phyloP scores from a whole-genome alignment of 2,888 invertebrate species.

The Mesorhabditis sp. region DNA sequence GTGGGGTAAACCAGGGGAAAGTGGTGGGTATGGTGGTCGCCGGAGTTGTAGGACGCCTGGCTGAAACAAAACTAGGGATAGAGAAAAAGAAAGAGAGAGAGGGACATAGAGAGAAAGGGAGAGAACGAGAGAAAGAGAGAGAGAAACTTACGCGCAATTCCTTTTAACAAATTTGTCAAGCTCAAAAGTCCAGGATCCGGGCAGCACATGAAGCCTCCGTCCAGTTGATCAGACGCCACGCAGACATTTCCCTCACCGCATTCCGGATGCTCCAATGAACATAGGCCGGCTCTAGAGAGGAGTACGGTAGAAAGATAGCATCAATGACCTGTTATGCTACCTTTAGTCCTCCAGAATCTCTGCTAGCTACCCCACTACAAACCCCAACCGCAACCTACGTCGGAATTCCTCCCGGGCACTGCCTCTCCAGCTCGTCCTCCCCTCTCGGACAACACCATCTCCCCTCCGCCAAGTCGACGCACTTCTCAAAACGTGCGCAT shows the following conservation, averaged over 20 bases:
- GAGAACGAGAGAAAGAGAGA: no score
- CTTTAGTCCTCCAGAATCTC: no score
- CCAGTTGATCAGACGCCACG: neutral
- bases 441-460: conserved; percentile 5
- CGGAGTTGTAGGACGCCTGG: no score
- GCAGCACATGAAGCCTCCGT: neutral
- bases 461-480: neutral
- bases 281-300: neutral
- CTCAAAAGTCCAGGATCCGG: neutral
- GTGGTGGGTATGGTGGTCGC: no score
- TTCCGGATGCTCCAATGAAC: neutral
- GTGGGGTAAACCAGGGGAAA: no score
- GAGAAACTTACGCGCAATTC: neutral
- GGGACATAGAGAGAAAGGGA: no score
- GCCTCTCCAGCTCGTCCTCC: neutral
- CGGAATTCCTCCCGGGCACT: conserved; percentile 1
- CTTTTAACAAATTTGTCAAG: neutral
- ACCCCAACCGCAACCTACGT: neutral
- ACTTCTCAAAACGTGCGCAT: conserved; percentile 2
- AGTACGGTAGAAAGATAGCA: no score
- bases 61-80: no score
- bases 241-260: conserved; percentile 4
- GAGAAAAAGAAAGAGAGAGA: no score
- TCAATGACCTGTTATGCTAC: no score
- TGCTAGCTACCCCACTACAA: no score